A percentile compares a stretch with the other conserved stretches of the same genome.
Conservation (phyloP, 2,113 vertebrate species). For the Hippolais icterina region DNA sequence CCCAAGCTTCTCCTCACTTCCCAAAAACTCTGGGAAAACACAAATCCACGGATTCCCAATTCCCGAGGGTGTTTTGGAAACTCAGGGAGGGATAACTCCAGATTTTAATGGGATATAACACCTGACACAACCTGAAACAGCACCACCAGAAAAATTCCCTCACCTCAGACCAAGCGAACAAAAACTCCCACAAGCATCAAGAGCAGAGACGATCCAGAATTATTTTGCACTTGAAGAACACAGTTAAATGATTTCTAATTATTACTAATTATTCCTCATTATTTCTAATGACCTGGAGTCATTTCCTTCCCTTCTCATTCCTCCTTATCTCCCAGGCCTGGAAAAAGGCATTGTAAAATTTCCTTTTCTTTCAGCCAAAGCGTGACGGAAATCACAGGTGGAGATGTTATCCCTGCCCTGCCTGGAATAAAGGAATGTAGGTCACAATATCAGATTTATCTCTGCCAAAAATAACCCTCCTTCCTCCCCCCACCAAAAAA, state of each 20-base stretch:
- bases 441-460: not conserved
- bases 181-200: not conserved
- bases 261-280: not conserved
- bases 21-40: not conserved
- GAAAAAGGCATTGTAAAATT: not conserved
- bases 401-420: not conserved
- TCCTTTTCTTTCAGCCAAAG: not conserved
- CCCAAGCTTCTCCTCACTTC: not conserved
- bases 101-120: fast-evolving
- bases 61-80: not conserved
- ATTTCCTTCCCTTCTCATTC: not conserved
- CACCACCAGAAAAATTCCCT: not conserved
- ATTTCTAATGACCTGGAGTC: not conserved
- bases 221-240: not conserved
- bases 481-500: not conserved
- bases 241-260: too few relatives aligned
- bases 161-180: fast-evolving
- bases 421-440: not conserved
- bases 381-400: not conserved
- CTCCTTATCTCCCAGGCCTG: not conserved
- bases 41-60: fast-evolving
- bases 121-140: fast-evolving
- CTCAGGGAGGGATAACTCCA: not conserved
- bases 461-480: constrained; percentile 9
- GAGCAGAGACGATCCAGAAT: not conserved